Conservation (phyloP, 2,888 invertebrate species). For the Ornithoptera alexandrae region DNA sequence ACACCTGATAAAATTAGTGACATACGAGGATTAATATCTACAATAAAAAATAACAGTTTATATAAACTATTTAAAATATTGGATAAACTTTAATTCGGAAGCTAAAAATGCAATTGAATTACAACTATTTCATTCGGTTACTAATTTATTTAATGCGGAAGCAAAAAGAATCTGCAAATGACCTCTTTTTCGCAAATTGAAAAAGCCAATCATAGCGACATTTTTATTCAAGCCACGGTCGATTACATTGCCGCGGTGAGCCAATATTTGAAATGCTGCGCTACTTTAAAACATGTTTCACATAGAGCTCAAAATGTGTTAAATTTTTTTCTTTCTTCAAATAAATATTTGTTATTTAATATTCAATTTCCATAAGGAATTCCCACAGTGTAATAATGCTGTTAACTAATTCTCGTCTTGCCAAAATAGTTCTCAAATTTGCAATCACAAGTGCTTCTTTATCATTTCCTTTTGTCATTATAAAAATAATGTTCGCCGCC, state of each 20-base stretch:
- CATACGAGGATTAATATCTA: too few species aligned
- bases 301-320: not conserved
- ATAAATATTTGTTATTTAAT: too few species aligned
- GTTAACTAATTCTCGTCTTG: too few species aligned
- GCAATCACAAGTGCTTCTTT: too few species aligned
- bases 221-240: slow-evolving; percentile 17
- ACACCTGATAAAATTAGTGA: too few species aligned
- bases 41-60: too few species aligned
- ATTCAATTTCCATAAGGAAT: too few species aligned
- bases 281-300: slow-evolving; percentile 1
- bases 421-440: too few species aligned
- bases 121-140: not conserved
- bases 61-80: not conserved
- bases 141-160: not conserved
- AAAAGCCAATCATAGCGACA: slow-evolving; percentile 3
- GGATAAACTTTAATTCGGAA: not conserved
- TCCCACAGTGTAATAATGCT: too few species aligned
- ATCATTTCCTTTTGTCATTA: too few species aligned
- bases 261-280: slow-evolving; percentile 10
- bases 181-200: slow-evolving; percentile 3
- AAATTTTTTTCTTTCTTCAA: too few species aligned
- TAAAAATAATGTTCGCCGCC: too few species aligned
- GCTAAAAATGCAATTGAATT: not conserved
- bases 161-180: not conserved
- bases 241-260: slow-evolving; percentile 11